Evolutionary conservation across 2,797 vertebrate species (phyloP).

Genomic region (Ara ararauna): DNA sequence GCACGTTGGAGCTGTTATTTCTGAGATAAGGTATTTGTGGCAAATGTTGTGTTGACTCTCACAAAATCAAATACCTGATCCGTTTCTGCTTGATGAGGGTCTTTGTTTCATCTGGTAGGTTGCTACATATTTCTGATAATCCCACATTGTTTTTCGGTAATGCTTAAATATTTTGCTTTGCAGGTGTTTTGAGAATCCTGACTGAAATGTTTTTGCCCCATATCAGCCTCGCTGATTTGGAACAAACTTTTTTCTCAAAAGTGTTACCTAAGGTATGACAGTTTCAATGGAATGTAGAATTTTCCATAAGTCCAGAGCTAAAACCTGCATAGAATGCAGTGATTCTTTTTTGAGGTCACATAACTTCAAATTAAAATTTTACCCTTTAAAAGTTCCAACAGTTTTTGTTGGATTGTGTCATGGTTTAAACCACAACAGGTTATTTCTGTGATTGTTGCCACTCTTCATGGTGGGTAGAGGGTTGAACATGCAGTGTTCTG

Average conservation of each 20-base stretch:
- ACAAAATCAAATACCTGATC: not conserved
- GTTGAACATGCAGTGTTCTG: not conserved
- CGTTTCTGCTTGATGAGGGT: not conserved
- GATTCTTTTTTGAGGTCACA: not conserved
- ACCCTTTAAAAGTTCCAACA: not conserved
- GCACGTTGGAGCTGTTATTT: not conserved
- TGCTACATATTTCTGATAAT: not conserved
- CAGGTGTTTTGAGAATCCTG: constrained; percentile 90
- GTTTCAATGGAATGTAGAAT: not conserved
- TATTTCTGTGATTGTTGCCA: not conserved
- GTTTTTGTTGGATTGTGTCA: not conserved
- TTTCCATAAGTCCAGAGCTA: not conserved
- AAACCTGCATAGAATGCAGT: not conserved
- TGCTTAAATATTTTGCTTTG: constrained; percentile 33
- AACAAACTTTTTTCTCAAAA: constrained; percentile 88
- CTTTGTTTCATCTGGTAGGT: not conserved
- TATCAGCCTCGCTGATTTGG: constrained; percentile 84
- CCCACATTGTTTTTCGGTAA: not conserved
- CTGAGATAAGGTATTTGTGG: not conserved
- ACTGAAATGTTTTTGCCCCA: constrained; percentile 93
- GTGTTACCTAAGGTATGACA: constrained; percentile 89
- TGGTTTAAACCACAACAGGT: not conserved
- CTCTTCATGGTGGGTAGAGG: not conserved
- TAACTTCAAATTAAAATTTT: not conserved
- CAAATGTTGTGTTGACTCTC: not conserved